A percentile compares a stretch with the other conserved stretches of the same genome.
Evolutionary conservation across 2,888 invertebrate genomes (phyloP).

Genomic region (Mechanitis mazaeus): DNA sequence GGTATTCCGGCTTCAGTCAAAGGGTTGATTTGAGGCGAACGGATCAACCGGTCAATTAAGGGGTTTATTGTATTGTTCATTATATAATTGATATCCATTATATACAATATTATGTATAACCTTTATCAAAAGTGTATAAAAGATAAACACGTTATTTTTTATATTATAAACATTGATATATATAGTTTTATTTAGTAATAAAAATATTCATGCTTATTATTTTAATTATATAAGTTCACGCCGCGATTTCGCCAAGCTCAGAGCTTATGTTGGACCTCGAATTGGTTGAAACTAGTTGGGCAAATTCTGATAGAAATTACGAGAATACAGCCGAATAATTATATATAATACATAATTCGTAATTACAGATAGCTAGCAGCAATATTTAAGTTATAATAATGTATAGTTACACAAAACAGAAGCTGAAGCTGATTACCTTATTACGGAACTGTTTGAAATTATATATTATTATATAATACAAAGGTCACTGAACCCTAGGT

Average conservation of each 20-base stretch:
- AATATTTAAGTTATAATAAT: no score
- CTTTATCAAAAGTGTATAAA: neutral
- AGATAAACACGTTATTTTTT: neutral
- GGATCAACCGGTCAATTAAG: conserved; percentile 59
- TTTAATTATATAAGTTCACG: no score
- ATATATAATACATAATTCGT: no score
- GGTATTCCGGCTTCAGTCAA: conserved; percentile 47
- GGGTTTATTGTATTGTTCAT: conserved; percentile 35
- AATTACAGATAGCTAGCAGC: no score
- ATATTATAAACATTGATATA: neutral
- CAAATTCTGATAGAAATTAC: no score
- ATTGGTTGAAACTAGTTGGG: no score
- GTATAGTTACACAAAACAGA: no score
- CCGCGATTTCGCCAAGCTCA: no score
- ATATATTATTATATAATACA: conserved; percentile 12
- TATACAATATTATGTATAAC: neutral
- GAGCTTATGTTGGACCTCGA: no score
- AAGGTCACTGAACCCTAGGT: conserved; percentile 34
- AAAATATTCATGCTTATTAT: no score
- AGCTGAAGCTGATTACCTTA: neutral
- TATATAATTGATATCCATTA: conserved; percentile 9
- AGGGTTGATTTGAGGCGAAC: conserved; percentile 52
- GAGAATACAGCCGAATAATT: no score
- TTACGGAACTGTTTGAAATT: neutral
- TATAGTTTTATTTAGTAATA: no score